Evolutionary conservation across 1,140 invertebrate species (phyloP), one percentile per base, ranked within the genome.

Genomic region (Portunus trituberculatus): DNA sequence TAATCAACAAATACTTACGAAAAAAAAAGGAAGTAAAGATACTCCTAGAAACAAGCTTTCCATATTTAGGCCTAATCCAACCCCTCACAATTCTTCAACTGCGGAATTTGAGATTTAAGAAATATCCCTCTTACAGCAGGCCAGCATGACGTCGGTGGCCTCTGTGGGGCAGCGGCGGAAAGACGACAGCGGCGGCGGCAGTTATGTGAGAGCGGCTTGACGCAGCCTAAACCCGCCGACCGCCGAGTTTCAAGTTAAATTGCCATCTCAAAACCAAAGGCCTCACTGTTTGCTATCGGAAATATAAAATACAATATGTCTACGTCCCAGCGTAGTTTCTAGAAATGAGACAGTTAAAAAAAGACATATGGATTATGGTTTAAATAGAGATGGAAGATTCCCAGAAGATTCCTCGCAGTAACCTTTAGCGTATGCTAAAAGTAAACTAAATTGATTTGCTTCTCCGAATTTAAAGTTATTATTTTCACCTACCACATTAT

Each of bases 81-180:
- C 59, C 92, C 93, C 91, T 88, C 48, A 29, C 91, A 95, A 45
- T 46, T 92, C 94, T 28, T n/a, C 48, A 93, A 59, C 91, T 92
- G 86, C 46, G 91, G 91, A 95, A 92, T 95, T 95, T 95, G 94
- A 89, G 91, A 91, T 95, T 92, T 88, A n/a, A 83, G 91, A 95
- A 95, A 95, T 82, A 84, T 46, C 25, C 28, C 67, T 28, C 39
- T 59, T 83, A 32, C 84, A 91, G 94, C 94, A 95, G 94, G 91
- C 76, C 76, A 39, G 48, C 48, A 29, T 92, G 94, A 94, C 67
- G 87, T 91, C 93, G 82, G 59, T 52, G 89, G 76, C 76, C 32
- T n/a, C 82, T 31, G 31, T 67, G 91, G 91, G 25, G n/a, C 0
- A 25, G 39, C 45, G 14, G 12, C 52, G 88, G 59, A 16, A 59